Evolutionary conservation across 2,888 invertebrate species (phyloP).

Genomic region (Xylocampa areola): DNA sequence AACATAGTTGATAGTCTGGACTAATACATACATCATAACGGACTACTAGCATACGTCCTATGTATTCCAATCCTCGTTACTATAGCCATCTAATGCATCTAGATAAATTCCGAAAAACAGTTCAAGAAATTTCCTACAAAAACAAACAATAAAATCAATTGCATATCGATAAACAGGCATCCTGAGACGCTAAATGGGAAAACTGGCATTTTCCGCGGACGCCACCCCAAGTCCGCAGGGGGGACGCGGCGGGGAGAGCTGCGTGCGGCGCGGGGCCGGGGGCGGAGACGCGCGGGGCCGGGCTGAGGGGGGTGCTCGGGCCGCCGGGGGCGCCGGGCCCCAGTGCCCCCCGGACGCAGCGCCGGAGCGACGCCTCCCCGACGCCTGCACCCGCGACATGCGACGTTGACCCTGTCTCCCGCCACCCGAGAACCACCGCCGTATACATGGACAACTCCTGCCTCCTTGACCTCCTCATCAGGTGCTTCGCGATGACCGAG

Average conservation of each 20-base stretch:
- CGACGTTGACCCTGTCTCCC: constrained; percentile 84
- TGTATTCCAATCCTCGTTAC: not conserved
- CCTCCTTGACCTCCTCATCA: constrained; percentile 90
- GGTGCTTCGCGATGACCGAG: constrained; percentile 91
- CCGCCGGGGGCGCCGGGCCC: constrained; percentile 61
- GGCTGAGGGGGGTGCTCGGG: constrained; percentile 62
- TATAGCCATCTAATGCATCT: constrained; percentile 9
- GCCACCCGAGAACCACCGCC: constrained; percentile 84
- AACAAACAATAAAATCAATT: constrained; percentile 71
- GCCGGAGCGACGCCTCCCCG: constrained; percentile 88
- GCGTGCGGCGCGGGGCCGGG: constrained; percentile 62
- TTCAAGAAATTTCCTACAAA: constrained; percentile 19
- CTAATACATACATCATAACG: too few species aligned
- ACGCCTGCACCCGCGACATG: constrained; percentile 83
- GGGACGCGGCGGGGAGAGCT: constrained; percentile 60
- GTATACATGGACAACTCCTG: constrained; percentile 90
- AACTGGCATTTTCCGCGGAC: constrained; percentile 85
- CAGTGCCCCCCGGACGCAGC: constrained; percentile 88
- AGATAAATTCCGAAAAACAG: not conserved
- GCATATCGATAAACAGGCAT: constrained; percentile 67
- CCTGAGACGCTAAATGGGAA: constrained; percentile 82
- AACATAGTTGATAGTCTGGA: too few species aligned
- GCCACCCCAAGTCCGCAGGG: constrained; percentile 69
- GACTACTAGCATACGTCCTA: not conserved
- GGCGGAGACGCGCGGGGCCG: constrained; percentile 63